phyloP scores from a whole-genome alignment of 2,113 vertebrate genomes.

The Trogon melanurus region DNA sequence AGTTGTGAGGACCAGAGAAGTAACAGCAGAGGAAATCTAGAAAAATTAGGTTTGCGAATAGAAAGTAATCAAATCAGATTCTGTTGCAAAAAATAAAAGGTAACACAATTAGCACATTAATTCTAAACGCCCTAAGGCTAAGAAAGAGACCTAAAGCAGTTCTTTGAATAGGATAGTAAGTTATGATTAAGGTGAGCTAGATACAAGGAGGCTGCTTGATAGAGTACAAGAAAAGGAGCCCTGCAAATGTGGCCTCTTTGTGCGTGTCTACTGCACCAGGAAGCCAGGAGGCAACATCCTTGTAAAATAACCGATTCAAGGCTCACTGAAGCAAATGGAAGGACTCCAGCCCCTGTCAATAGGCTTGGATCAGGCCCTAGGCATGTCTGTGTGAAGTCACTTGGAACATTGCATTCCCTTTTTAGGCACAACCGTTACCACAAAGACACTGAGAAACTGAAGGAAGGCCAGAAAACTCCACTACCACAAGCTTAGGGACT shows the following conservation, averaged over 20 bases:
- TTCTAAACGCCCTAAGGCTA: background rate
- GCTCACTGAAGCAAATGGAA: conserved; percentile 62
- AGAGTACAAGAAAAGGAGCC: background rate
- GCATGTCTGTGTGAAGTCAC: conserved; percentile 68
- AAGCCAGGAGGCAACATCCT: conserved; percentile 62
- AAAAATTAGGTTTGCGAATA: background rate
- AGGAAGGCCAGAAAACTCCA: conserved; percentile 56
- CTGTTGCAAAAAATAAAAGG: background rate
- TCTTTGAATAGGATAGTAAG: background rate
- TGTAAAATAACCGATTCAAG: conserved; percentile 63
- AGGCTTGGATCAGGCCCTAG: conserved; percentile 66
- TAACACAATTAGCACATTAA: background rate
- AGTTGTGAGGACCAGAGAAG: background rate
- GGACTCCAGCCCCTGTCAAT: conserved; percentile 57
- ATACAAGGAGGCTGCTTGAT: background rate
- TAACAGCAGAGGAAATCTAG: background rate
- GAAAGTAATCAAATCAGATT: background rate
- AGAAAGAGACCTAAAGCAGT: background rate
- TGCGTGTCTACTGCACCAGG: background rate
- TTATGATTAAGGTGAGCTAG: background rate
- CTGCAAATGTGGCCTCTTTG: conserved; percentile 50
- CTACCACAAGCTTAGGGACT: conserved; percentile 23
- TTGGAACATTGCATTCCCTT: conserved; percentile 68
- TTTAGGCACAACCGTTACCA: conserved; percentile 60
- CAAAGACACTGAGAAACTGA: conserved; percentile 56